A percentile compares a stretch with the other conserved stretches of the same genome.
Conservation (phyloP, 2,888 invertebrate species). For the Aphrophora alni region DNA sequence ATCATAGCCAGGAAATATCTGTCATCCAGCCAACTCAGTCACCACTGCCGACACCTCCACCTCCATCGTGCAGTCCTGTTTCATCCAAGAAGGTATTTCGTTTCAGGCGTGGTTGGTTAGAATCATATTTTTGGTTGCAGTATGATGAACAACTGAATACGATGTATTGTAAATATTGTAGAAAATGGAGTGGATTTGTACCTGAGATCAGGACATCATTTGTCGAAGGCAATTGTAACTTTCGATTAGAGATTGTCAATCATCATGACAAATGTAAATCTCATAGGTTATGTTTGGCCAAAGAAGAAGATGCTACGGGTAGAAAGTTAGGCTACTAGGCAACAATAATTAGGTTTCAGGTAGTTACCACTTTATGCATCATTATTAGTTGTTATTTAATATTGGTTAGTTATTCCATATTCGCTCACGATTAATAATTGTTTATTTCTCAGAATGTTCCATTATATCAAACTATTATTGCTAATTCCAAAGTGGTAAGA, state of each 20-base stretch:
- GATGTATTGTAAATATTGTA: conserved; percentile 77
- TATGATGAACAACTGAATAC: conserved; percentile 71
- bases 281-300: conserved; percentile 69
- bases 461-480: neutral
- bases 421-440: neutral
- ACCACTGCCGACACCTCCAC: conserved; percentile 26
- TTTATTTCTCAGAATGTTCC: neutral
- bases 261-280: conserved; percentile 82
- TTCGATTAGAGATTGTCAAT: conserved; percentile 77
- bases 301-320: conserved; percentile 56
- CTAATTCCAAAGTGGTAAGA: neutral
- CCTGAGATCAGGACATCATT: conserved; percentile 79
- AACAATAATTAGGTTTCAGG: too few species aligned
- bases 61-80: neutral
- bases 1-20: conserved; percentile 55
- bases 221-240: conserved; percentile 78
- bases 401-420: neutral
- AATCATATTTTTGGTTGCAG: conserved; percentile 74
- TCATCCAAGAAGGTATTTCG: conserved; percentile 63
- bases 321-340: neutral
- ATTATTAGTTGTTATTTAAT: neutral
- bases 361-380: neutral
- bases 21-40: conserved; percentile 54
- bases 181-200: conserved; percentile 73
- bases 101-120: conserved; percentile 72